Base-by-base conservation (phyloP, 2,113 vertebrate genomes). In the Theristicus caerulescens region DNA sequence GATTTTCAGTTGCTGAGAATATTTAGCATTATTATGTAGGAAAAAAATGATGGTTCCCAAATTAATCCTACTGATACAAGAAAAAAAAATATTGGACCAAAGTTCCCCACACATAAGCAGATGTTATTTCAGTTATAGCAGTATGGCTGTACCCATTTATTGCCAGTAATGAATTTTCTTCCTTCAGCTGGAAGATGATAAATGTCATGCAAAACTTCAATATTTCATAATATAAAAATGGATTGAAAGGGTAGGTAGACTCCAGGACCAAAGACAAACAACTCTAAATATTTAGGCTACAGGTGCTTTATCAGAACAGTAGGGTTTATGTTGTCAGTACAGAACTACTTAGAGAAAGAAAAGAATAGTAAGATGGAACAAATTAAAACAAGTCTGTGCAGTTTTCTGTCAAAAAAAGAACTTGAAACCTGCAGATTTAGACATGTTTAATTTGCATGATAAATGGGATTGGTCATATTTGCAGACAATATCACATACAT, bases 1-100 rank as follows among this genome's bases (percentile, higher is more conserved):
- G 66, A 70, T 94, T 94, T 67, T 90, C n/a, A 94, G 79, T 54
- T 71, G 21, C 61, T 93, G 29, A 74, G 26, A 89, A 95, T 81
- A 90, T 94, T 95, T 72, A 87, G 25, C 44, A 90, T 79, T 70
- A 67, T 51, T 52, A 64, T 79, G 19, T 13, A 84, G 44, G 58
- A 46, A 25, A 94, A 49, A 87, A 79, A 51, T 42, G 40, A 59
- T 42, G n/a, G n/a, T 64, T 82, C 42, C n/a, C 8, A 83, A 18
- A 76, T 86, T 93, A 96, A 88, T 38, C 36, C 22, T 80, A 66
- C 51, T 54, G 65, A 94, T 70, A 38, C 47, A 71, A 72, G 74
- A 7, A 51, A 91, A 47, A 64, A 67, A 70, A 29, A 34, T 44
- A 36, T 29, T 82, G 87, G 57, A 20, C n/a, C 71, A 46, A 91